These are phyloP conservation scores for Planiliza haematocheilus DNA, from an alignment of 2,113 vertebrate species.

Conservation along the genomic window DNA sequence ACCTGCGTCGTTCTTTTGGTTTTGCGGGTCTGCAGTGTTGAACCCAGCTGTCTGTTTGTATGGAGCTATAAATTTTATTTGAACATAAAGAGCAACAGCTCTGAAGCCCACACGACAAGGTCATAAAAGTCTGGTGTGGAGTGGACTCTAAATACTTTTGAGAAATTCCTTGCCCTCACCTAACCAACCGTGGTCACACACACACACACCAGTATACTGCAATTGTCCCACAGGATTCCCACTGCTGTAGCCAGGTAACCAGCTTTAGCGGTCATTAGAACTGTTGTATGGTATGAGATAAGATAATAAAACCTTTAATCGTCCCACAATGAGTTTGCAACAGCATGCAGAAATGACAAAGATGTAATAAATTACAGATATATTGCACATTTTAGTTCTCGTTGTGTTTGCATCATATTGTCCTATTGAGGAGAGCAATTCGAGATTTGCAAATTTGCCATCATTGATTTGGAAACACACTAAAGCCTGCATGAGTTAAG, in stretches of 20 bases:
- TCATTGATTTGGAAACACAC: no score
- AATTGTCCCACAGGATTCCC: slow-evolving; percentile 64
- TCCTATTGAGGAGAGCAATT: no score
- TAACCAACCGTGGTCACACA: slow-evolving; percentile 22
- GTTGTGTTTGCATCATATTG: no score
- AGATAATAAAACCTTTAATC: slow-evolving; percentile 39
- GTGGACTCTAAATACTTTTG: slow-evolving; percentile 62
- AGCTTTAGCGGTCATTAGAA: slow-evolving; percentile 30
- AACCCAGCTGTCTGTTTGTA: slow-evolving; percentile 53
- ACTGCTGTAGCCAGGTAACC: slow-evolving; percentile 65
- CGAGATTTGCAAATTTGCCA: no score
- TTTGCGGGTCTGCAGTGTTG: slow-evolving; percentile 31
- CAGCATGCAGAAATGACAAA: no score
- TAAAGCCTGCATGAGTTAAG: no score
- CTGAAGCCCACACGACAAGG: slow-evolving; percentile 49
- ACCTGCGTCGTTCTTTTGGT: slow-evolving; percentile 1
- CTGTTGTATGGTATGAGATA: slow-evolving; percentile 56
- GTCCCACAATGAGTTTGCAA: no score
- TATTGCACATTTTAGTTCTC: no score
- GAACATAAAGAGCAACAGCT: slow-evolving; percentile 47
- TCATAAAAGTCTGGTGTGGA: slow-evolving; percentile 63
- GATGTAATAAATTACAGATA: no score
- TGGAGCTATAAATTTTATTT: slow-evolving; percentile 57
- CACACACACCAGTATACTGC: slow-evolving; percentile 29
- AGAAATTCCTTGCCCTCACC: slow-evolving; percentile 44